Base-by-base conservation (phyloP, 2,888 invertebrate genomes). In the Sinohyriopsis cumingii region DNA sequence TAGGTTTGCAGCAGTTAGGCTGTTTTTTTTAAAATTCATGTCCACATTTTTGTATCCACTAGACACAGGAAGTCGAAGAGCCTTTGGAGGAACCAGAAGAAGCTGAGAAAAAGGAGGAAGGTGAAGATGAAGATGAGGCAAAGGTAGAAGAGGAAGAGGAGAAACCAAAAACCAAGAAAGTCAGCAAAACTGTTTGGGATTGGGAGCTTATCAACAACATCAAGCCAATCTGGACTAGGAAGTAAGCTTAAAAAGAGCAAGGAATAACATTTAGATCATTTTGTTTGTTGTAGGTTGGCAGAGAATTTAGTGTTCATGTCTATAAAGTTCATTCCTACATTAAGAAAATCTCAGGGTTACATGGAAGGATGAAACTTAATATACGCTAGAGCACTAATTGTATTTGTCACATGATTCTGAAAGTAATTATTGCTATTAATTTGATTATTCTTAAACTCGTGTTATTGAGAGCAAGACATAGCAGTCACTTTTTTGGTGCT, bases 191-290 rank as follows among this genome's bases (percentile, higher is more conserved):
- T 0, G 93, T 96, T 45, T 99, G 98, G 96, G 98, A 99, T 89
- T 99, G 99, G 99, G 95, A 96, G 89, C 91, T 97, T 57, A 93
- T 99, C 89, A 99, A 99, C 90, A 96, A 96, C 88, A 95, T 96
- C 88, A 99, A 99, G 92, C 99, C 99, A 24, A 96, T 99, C 89
- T 99, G 99, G 99, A 98, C 98, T 28, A 93, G 97, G 85, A 99
- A 98, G 92, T 93, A 91, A 85, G 88, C 70, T 45, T 33, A n/a
- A 5, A 67, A 45, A 55, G n/a, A n/a, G 9, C 55, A 25, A 54
- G 22, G 19, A 25, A 20, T 33, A 18, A 25, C 3, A 33, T 20
- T 28, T 6, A 1, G 24, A 20, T 65, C 9, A 20, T 19, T 28
- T 65, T 55, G 9, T 55, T 28, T 55, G 22, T 62, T 20, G 62